Conservation (phyloP, 2,113 vertebrate species). For the Puffinus mauretanicus region DNA sequence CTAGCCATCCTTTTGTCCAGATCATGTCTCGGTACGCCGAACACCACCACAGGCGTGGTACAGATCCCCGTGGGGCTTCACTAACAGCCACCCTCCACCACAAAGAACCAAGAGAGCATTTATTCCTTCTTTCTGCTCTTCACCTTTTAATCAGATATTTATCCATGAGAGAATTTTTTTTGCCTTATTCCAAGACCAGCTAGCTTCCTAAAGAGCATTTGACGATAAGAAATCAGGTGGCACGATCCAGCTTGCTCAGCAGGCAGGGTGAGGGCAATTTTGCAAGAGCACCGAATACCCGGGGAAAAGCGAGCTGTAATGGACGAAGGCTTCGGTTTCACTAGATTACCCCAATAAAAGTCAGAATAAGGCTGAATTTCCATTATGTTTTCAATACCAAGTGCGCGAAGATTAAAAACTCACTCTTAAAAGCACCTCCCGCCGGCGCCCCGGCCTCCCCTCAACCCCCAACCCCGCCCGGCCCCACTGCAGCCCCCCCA, state of each 20-base stretch:
- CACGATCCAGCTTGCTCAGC: accelerated
- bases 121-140: neutral
- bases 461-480: too few species aligned
- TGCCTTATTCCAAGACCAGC: neutral
- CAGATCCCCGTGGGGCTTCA: accelerated
- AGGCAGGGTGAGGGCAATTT: neutral
- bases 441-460: neutral
- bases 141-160: neutral
- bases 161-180: accelerated
- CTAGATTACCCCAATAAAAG: accelerated
- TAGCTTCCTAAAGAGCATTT: neutral
- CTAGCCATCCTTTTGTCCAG: neutral
- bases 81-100: neutral
- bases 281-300: too few species aligned
- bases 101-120: neutral
- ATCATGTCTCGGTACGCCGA: accelerated
- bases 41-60: too few species aligned
- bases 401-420: neutral
- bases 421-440: neutral
- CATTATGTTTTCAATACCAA: accelerated
- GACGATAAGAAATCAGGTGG: accelerated
- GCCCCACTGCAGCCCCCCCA: too few species aligned
- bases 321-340: neutral
- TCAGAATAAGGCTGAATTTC: neutral
- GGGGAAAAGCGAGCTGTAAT: too few species aligned